These are phyloP conservation scores for Endotricha flammealis DNA, from an alignment of 2,888 invertebrate genomes.

Conservation along the genomic window DNA sequence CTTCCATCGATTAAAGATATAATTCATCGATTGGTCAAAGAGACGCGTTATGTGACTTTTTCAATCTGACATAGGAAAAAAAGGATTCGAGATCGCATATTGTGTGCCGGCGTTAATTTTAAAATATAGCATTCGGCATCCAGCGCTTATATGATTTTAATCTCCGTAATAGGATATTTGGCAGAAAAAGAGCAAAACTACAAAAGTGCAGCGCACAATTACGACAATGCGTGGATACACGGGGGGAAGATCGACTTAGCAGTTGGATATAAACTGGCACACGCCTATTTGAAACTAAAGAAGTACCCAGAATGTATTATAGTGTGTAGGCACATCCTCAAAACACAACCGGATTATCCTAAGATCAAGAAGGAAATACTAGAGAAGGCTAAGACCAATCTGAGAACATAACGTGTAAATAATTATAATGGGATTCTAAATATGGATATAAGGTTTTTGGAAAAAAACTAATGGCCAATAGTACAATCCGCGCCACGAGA, in stretches of 20 bases:
- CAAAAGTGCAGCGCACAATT: slow-evolving; percentile 88
- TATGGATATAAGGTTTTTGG: too few relatives aligned
- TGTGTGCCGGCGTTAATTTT: too few relatives aligned
- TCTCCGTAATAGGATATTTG: slow-evolving; percentile 88
- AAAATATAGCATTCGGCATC: too few relatives aligned
- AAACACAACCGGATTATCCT: slow-evolving; percentile 90
- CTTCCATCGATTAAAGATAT: slow-evolving; percentile 2
- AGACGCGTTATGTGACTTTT: too few relatives aligned
- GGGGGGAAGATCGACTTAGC: slow-evolving; percentile 89
- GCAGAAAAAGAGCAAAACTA: slow-evolving; percentile 96
- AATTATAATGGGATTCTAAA: too few relatives aligned
- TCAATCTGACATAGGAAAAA: too few relatives aligned
- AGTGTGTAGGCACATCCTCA: slow-evolving; percentile 88
- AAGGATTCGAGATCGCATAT: too few relatives aligned
- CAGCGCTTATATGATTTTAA: too few relatives aligned
- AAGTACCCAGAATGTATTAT: slow-evolving; percentile 93
- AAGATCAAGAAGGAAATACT: slow-evolving; percentile 95
- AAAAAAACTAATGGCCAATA: too few relatives aligned
- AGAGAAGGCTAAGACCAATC: slow-evolving; percentile 90
- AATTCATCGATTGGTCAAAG: too few relatives aligned
- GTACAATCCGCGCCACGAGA: too few relatives aligned
- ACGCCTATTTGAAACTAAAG: slow-evolving; percentile 93
- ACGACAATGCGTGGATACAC: slow-evolving; percentile 91
- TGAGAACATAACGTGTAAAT: slow-evolving; percentile 85
- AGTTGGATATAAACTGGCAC: slow-evolving; percentile 95